These are phyloP conservation scores for Hydroisotoma schaefferi DNA, from an alignment of 2,888 invertebrate species.

Conservation along the genomic window DNA sequence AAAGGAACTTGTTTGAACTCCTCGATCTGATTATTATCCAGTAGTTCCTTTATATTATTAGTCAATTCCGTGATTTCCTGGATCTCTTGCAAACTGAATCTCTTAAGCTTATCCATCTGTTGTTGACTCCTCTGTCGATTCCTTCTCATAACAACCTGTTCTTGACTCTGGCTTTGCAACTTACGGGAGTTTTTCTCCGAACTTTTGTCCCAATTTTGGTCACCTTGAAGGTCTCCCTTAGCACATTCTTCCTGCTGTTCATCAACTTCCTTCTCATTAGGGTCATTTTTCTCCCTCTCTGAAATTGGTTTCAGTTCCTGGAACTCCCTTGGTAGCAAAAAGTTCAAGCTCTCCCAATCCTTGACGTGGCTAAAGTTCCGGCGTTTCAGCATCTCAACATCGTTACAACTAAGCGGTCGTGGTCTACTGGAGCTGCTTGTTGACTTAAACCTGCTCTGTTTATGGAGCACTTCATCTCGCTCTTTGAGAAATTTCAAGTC, in stretches of 20 bases:
- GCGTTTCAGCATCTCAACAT: too few relatives aligned
- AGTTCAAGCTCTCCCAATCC: constrained; percentile 90
- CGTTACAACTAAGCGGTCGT: not conserved
- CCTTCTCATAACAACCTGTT: too few relatives aligned
- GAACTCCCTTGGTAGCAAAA: constrained; percentile 80
- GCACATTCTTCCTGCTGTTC: too few relatives aligned
- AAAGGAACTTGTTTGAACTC: too few relatives aligned
- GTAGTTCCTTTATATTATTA: not conserved
- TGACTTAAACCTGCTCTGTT: too few relatives aligned
- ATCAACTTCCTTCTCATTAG: constrained; percentile 5
- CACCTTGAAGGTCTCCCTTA: too few relatives aligned
- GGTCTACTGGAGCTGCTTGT: not conserved
- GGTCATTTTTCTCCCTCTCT: constrained; percentile 36
- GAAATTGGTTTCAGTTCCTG: constrained; percentile 59
- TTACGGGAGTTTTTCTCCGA: too few relatives aligned
- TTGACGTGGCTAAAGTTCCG: constrained; percentile 78
- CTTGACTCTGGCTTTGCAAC: too few relatives aligned
- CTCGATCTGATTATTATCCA: too few relatives aligned
- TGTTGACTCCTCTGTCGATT: constrained; percentile 5
- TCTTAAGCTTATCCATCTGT: constrained; percentile 38
- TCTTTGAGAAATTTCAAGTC: constrained; percentile 72
- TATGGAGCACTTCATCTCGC: not conserved
- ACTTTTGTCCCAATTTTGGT: too few relatives aligned
- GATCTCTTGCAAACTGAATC: constrained; percentile 46
- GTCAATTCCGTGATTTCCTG: constrained; percentile 47